A percentile compares a stretch with the other conserved stretches of the same genome.
phyloP scores from a whole-genome alignment of 1,140 invertebrate genomes.

The Scaptodrosophila lebanonensis region DNA sequence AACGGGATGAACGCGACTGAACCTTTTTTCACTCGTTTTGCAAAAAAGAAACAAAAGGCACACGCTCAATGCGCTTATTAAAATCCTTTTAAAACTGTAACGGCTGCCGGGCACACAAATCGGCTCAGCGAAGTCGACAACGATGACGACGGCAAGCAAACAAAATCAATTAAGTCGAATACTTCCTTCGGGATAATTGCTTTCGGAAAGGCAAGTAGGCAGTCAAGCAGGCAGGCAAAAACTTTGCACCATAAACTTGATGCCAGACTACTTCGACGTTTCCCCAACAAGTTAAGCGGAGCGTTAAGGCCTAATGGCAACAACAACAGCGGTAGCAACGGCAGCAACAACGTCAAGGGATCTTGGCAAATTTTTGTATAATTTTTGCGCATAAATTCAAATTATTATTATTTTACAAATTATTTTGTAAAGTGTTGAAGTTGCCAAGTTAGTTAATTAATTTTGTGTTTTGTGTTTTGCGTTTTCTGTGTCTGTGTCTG shows the following conservation, averaged over 20 bases:
- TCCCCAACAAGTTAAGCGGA: slow-evolving; percentile 69
- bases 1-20: no score
- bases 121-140: slow-evolving; percentile 1
- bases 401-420: no score
- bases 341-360: background rate
- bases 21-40: no score
- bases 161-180: slow-evolving; percentile 74
- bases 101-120: slow-evolving; percentile 32
- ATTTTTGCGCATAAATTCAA: slow-evolving; percentile 37
- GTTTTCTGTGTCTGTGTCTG: background rate
- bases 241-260: slow-evolving; percentile 67
- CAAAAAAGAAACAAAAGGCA: slow-evolving; percentile 45
- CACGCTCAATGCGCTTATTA: slow-evolving; percentile 62
- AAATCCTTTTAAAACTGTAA: slow-evolving; percentile 68
- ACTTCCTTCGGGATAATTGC: slow-evolving; percentile 71
- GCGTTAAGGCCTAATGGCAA: slow-evolving; percentile 70
- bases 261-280: no score
- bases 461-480: slow-evolving; percentile 43
- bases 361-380: background rate
- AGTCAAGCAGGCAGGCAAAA: slow-evolving; percentile 55
- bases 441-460: slow-evolving; percentile 72
- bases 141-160: no score
- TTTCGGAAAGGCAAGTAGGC: slow-evolving; percentile 60
- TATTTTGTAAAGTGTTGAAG: no score
- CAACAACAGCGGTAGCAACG: no score